phyloP scores from a whole-genome alignment of 2,113 vertebrate genomes.

The Scalopus aquaticus region DNA sequence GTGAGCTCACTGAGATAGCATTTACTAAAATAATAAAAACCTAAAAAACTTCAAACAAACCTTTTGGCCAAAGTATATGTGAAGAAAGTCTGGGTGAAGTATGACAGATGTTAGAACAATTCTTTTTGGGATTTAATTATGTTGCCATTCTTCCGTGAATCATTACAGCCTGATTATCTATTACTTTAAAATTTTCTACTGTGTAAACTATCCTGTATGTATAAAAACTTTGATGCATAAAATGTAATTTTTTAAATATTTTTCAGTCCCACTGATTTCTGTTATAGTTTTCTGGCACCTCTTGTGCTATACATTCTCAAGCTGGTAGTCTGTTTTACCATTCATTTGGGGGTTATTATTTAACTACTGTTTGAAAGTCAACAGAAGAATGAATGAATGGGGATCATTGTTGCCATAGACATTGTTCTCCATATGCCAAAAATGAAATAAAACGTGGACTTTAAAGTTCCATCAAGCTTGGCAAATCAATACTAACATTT shows the following conservation, averaged over 20 bases:
- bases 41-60: neutral
- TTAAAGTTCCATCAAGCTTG: constrained; percentile 26
- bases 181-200: neutral
- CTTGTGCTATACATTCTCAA: neutral
- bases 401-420: neutral
- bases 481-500: constrained; percentile 5
- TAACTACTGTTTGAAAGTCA: constrained; percentile 13
- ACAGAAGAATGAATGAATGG: constrained; percentile 46
- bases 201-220: neutral
- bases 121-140: neutral
- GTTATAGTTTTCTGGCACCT: neutral
- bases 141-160: neutral
- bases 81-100: neutral
- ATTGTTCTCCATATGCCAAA: neutral
- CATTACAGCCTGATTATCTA: neutral
- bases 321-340: neutral
- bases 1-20: neutral
- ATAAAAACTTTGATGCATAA: neutral
- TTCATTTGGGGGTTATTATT: constrained; percentile 22
- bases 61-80: constrained; percentile 26
- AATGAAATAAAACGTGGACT: constrained; percentile 25
- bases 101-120: neutral
- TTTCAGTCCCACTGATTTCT: neutral
- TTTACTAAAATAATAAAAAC: neutral
- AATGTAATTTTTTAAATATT: neutral